Evolutionary conservation across 2,113 vertebrate species (phyloP), one percentile per base, ranked within the genome.

Genomic region (Heteronetta atricapilla): DNA sequence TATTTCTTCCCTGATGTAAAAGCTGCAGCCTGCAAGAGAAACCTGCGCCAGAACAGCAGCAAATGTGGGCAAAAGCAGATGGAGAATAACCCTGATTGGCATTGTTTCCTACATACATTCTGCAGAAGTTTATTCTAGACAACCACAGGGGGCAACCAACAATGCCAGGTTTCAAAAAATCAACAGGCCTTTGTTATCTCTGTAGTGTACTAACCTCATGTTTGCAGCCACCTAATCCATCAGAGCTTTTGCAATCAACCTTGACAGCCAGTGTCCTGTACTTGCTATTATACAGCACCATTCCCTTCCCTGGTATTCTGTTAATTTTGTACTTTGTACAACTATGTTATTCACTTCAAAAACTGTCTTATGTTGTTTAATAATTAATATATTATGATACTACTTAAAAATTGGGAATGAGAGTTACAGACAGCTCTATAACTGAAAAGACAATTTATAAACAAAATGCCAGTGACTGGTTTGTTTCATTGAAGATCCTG

Each of bases 41-140:
- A 80, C 9, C 60, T 64, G 12, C 1, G 42, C 64, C 55, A 67
- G 52, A 89, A 81, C 48, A 87, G 69, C 48, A 90, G 86, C 68
- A 90, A 68, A 52, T 74, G 38, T 86, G 83, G 89, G 66, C 23
- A 76, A 94, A 93, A 94, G 38, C 92, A 95, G 83, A 82, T 60
- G 73, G 67, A 72, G 53, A 86, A 52, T 53, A 82, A 76, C 38
- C 38, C 17, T 31, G 26, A 76, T 75, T 4, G 6, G 34, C 20
- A 8, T 33, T 33, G 48, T 84, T 92, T 89, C 18, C 44, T 78
- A 46, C 46, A 60, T 12, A 42, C 3, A 90, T 52, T 12, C 13
- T 70, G 23, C 10, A 69, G 23, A 66, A 66, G 14, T 52, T 64
- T 38, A 93, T 64, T 38, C 72, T 55, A 42, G 26, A 58, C 62